Conservation (phyloP, 2,888 invertebrate species). For the Trichogramma evanescens region DNA sequence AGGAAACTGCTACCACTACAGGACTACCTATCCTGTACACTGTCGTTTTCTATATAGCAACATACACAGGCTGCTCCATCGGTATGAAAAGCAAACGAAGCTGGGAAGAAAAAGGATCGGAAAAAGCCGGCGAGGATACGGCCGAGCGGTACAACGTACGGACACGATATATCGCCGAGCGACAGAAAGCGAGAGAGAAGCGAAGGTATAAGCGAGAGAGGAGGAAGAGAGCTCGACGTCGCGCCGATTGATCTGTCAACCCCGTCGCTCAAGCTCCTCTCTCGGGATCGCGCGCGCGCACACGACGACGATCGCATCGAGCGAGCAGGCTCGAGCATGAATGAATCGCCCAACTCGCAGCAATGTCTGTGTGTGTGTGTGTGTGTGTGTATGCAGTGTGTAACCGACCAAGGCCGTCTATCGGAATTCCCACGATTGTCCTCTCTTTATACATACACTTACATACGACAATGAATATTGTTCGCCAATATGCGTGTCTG, state of each 20-base stretch:
- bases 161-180: too few relatives aligned
- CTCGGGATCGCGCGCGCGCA: background rate
- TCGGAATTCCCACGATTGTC: constrained; percentile 48
- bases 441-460: constrained; percentile 13
- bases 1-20: background rate
- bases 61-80: background rate
- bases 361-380: too few relatives aligned
- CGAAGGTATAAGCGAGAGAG: background rate
- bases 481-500: too few relatives aligned
- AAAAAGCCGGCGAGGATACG: too few relatives aligned
- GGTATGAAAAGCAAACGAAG: background rate
- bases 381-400: too few relatives aligned
- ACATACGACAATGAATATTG: too few relatives aligned
- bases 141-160: too few relatives aligned
- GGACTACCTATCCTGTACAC: background rate
- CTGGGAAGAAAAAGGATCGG: background rate
- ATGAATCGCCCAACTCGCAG: constrained; percentile 30
- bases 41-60: too few relatives aligned
- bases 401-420: constrained; percentile 43
- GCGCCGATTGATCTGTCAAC: constrained; percentile 46
- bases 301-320: background rate
- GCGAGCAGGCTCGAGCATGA: constrained; percentile 46
- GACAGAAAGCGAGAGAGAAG: too few relatives aligned
- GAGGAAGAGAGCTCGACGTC: background rate
- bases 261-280: constrained; percentile 28